phyloP scores from a whole-genome alignment of 2,797 vertebrate species.

The Chrosomus eos region DNA sequence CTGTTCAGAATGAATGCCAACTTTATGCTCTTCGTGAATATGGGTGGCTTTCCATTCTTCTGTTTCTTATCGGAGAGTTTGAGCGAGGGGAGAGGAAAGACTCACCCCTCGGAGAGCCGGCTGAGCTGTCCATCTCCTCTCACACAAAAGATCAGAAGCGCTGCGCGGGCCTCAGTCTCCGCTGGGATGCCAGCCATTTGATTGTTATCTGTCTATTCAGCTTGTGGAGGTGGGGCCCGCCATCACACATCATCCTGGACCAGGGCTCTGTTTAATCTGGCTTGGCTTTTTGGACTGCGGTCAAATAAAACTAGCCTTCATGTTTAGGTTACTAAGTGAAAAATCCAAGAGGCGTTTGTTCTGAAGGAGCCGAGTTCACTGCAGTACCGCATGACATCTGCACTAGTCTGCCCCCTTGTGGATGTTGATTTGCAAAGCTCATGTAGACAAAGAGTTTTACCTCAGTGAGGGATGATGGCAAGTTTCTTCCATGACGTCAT shows the following conservation, averaged over 20 bases:
- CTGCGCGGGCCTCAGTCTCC: conserved; percentile 40
- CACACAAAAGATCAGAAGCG: conserved; percentile 42
- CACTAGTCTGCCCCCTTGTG: conserved; percentile 55
- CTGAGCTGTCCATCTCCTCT: conserved; percentile 42
- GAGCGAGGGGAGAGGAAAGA: conserved; percentile 42
- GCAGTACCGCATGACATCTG: conserved; percentile 17
- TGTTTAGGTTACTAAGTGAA: conserved; percentile 44
- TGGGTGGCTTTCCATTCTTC: conserved; percentile 4
- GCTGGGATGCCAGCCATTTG: conserved; percentile 61
- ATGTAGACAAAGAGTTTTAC: background rate
- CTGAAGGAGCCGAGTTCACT: conserved; percentile 11
- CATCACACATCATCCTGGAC: conserved; percentile 51
- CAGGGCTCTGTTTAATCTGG: conserved; percentile 42
- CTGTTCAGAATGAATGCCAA: background rate
- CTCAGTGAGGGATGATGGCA: background rate
- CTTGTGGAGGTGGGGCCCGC: conserved; percentile 57
- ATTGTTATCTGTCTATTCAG: conserved; percentile 60
- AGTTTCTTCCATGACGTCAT: conserved; percentile 33
- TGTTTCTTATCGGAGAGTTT: conserved; percentile 13
- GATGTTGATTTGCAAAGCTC: conserved; percentile 3
- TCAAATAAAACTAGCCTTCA: conserved; percentile 47
- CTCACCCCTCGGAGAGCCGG: conserved; percentile 33
- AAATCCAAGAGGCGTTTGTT: conserved; percentile 38
- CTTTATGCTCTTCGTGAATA: background rate
- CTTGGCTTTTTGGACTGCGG: conserved; percentile 30